phyloP scores from a whole-genome alignment of 2,888 invertebrate species.

The Ligdia adustata region DNA sequence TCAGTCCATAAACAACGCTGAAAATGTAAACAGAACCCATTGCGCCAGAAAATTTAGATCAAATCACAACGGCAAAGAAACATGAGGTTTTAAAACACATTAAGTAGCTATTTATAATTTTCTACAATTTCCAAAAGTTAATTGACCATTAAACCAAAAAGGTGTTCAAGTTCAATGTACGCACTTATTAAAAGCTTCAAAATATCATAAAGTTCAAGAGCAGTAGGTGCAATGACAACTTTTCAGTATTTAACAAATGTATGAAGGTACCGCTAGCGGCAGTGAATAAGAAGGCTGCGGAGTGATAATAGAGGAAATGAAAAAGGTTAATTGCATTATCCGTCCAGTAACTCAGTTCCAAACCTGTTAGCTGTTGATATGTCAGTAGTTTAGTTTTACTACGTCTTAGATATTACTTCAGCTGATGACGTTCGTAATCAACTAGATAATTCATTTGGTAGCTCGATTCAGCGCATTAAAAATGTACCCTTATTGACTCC shows the following conservation, averaged over 20 bases:
- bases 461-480: conserved; percentile 38
- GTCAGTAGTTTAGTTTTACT: no score
- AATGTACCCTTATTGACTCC: conserved; percentile 59
- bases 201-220: conserved; percentile 12
- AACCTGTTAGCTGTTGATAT: no score
- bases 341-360: not conserved
- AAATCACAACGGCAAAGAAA: conserved; percentile 15
- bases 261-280: not conserved
- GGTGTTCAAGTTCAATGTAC: conserved; percentile 33
- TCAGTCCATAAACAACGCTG: conserved; percentile 20
- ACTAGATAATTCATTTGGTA: conserved; percentile 4
- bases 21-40: conserved; percentile 25
- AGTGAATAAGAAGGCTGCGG: conserved; percentile 8
- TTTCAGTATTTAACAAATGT: conserved; percentile 10
- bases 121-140: conserved; percentile 15
- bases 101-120: no score
- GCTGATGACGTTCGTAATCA: conserved; percentile 6
- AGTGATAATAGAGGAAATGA: conserved; percentile 16
- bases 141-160: conserved; percentile 12
- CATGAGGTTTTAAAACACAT: conserved; percentile 19
- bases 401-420: not conserved
- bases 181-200: no score
- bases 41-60: conserved; percentile 27
- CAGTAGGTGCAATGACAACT: not conserved
- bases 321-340: conserved; percentile 13